A percentile compares a stretch with the other conserved stretches of the same genome.
These are phyloP conservation scores for Formica aserva DNA, from an alignment of 2,888 invertebrate species.

Conservation along the genomic window DNA sequence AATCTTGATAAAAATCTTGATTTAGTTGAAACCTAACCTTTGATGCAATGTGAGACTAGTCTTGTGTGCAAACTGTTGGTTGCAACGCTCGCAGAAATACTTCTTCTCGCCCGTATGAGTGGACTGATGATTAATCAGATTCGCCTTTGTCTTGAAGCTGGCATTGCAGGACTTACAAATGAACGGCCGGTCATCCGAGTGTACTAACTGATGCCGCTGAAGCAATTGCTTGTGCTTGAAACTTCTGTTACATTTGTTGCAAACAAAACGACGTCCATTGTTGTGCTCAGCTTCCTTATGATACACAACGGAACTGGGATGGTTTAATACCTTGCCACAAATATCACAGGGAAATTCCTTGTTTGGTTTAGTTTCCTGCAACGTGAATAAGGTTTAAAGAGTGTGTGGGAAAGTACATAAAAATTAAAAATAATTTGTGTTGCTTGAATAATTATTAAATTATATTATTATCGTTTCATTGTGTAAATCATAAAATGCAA, in stretches of 20 bases:
- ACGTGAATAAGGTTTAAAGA: conserved; percentile 37
- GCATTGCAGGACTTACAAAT: conserved; percentile 88
- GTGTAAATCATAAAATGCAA: background rate
- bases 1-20: background rate
- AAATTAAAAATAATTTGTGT: background rate
- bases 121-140: conserved; percentile 90
- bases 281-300: conserved; percentile 91
- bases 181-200: conserved; percentile 90
- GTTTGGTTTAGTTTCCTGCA: conserved; percentile 83
- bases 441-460: background rate
- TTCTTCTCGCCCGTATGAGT: conserved; percentile 91
- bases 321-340: conserved; percentile 90
- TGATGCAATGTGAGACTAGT: conserved; percentile 92
- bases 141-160: conserved; percentile 91
- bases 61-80: conserved; percentile 91
- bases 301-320: conserved; percentile 91
- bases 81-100: conserved; percentile 90
- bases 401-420: background rate
- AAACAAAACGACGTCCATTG: conserved; percentile 90
- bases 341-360: conserved; percentile 89
- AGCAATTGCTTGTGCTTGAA: conserved; percentile 92
- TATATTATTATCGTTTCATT: background rate
- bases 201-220: conserved; percentile 92
- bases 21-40: conserved; percentile 80
- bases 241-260: conserved; percentile 91